phyloP scores from a whole-genome alignment of 2,113 vertebrate genomes.

The Urocynchramus pylzowi region DNA sequence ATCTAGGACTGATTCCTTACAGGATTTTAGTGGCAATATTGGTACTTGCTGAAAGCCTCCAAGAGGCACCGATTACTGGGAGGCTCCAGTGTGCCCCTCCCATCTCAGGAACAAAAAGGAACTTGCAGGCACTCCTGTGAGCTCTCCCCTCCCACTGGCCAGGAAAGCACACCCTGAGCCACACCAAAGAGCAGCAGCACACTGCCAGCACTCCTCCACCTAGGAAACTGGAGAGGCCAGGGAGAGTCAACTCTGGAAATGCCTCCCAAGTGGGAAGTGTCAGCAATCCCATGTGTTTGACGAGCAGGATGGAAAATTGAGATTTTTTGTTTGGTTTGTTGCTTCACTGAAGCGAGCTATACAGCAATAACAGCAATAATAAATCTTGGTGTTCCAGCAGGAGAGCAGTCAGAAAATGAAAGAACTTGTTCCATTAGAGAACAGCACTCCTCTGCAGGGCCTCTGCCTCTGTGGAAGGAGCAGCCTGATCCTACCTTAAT shows the following conservation, averaged over 20 bases:
- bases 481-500: slow-evolving; percentile 78
- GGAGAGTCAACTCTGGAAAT: not conserved
- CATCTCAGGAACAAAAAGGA: not conserved
- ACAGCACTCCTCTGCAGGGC: not conserved
- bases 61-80: not conserved
- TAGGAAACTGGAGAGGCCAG: not conserved
- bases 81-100: not conserved
- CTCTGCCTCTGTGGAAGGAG: not conserved
- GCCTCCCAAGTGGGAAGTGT: not conserved
- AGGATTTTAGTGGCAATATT: not conserved
- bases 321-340: not conserved
- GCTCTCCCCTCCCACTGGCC: not conserved
- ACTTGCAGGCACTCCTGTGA: not conserved
- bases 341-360: not conserved
- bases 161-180: not conserved
- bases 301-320: not conserved
- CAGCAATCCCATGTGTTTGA: not conserved
- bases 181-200: not conserved
- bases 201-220: not conserved
- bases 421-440: not conserved
- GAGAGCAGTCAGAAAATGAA: not conserved
- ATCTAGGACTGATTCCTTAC: not conserved
- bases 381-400: not conserved
- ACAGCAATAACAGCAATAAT: not conserved
- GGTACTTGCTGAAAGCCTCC: not conserved